These are phyloP conservation scores for Turritopsis dohrnii DNA, from an alignment of 30 jellyfish, hydroid and myxozoan genomes.

Conservation along the genomic window DNA sequence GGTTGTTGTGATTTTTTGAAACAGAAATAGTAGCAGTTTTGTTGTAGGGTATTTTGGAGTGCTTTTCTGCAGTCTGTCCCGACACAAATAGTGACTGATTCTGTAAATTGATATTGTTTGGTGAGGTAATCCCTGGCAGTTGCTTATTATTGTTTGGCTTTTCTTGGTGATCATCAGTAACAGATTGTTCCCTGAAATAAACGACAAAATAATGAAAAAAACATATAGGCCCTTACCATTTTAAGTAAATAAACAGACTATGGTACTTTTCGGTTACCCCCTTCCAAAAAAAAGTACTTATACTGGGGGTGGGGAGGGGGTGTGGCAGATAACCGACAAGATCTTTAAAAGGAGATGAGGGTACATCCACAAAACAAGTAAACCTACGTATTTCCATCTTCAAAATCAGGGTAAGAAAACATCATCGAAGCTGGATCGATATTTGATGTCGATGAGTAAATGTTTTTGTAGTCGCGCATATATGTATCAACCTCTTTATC, in stretches of 20 bases:
- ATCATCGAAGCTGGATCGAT: background rate
- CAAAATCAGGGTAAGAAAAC: background rate
- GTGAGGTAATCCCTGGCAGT: background rate
- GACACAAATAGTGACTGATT: background rate
- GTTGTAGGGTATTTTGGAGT: background rate
- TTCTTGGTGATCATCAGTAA: background rate
- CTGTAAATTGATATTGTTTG: background rate
- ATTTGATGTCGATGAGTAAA: background rate
- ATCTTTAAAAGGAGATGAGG: background rate
- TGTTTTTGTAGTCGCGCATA: background rate
- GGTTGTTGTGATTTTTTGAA: background rate
- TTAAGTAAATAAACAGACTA: too few relatives aligned
- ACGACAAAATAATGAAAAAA: background rate
- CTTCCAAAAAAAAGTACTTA: too few relatives aligned
- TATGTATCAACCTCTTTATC: background rate
- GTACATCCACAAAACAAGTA: background rate
- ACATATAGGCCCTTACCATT: too few relatives aligned
- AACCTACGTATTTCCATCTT: background rate
- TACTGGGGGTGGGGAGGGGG: background rate
- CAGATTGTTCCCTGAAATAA: background rate
- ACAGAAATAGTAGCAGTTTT: background rate
- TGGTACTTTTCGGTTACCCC: too few relatives aligned
- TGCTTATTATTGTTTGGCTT: background rate
- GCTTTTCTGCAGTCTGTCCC: background rate
- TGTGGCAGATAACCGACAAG: background rate